Conservation (phyloP, 2,888 invertebrate species). For the Caenorhabditis sinica region DNA sequence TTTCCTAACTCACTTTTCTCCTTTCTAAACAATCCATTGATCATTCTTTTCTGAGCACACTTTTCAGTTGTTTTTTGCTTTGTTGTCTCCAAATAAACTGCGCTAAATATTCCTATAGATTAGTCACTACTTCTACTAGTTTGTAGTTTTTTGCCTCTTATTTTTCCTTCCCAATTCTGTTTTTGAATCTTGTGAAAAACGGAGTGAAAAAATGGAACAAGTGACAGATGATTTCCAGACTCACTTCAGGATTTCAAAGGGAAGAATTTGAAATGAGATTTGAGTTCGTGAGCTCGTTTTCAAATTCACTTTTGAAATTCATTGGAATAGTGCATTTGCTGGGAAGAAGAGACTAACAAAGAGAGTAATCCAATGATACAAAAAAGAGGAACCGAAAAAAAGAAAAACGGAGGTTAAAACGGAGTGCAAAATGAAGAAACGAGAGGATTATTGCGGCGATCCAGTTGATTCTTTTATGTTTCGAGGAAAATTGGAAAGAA, state of each 20-base stretch:
- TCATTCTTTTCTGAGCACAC: too few species aligned
- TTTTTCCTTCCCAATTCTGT: background rate
- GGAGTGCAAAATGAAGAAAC: background rate
- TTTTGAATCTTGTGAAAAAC: background rate
- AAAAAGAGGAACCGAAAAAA: background rate
- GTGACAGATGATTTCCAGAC: conserved; percentile 11
- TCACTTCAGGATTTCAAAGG: background rate
- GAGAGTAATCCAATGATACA: conserved; percentile 22
- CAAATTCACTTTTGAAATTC: conserved; percentile 9
- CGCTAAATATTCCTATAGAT: background rate
- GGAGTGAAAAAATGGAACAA: conserved; percentile 3
- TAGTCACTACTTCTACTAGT: background rate
- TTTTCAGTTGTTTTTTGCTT: background rate
- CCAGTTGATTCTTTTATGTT: conserved; percentile 16
- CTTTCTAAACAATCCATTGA: background rate
- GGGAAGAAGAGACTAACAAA: background rate
- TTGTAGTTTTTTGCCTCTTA: background rate
- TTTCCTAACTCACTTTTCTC: too few species aligned
- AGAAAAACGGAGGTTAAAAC: background rate
- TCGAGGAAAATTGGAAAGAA: background rate
- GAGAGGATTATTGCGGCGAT: conserved; percentile 8
- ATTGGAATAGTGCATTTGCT: conserved; percentile 25
- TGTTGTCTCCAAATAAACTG: background rate
- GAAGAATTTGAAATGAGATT: conserved; percentile 6
- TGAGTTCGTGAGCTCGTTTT: background rate